Conservation (phyloP, 30 jellyfish, hydroid and myxozoan species). For the Clytia hemisphaerica region DNA sequence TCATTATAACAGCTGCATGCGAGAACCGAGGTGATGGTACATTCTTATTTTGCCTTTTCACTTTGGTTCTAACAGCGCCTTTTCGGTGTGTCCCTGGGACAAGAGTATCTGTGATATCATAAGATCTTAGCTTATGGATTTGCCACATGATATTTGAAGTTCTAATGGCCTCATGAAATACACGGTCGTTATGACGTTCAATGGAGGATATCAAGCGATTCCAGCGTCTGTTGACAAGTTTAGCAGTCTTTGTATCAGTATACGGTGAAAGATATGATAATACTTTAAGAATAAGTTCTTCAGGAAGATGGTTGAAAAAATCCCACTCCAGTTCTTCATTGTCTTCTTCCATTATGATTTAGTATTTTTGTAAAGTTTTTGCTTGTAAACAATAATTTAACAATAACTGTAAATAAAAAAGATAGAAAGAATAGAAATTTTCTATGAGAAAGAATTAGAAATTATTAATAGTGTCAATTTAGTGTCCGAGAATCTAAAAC, state of each 20-base stretch:
- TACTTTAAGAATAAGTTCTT: conserved; percentile 57
- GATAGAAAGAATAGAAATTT: too few relatives aligned
- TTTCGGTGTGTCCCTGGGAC: conserved; percentile 25
- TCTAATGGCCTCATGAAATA: conserved; percentile 26
- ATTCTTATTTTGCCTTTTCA: conserved; percentile 6
- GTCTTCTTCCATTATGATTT: conserved; percentile 1
- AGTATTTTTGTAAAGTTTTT: too few relatives aligned
- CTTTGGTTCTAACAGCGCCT: conserved; percentile 14
- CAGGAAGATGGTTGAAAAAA: conserved; percentile 57
- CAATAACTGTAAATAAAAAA: too few relatives aligned
- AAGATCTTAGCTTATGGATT: conserved; percentile 36
- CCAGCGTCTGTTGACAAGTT: conserved; percentile 75
- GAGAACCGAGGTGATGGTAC: conserved; percentile 85
- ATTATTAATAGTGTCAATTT: too few relatives aligned
- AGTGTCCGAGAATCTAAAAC: too few relatives aligned
- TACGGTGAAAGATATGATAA: conserved; percentile 74
- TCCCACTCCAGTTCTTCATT: background rate
- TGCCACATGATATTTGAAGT: conserved; percentile 37
- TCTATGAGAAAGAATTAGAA: too few relatives aligned
- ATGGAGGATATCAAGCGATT: conserved; percentile 42
- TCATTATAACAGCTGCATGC: conserved; percentile 50
- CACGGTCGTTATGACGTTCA: conserved; percentile 14
- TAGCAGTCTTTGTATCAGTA: conserved; percentile 43
- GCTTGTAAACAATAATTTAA: too few relatives aligned
- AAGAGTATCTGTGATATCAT: conserved; percentile 19